phyloP scores from a whole-genome alignment of 2,113 vertebrate genomes.

The Elephas maximus region DNA sequence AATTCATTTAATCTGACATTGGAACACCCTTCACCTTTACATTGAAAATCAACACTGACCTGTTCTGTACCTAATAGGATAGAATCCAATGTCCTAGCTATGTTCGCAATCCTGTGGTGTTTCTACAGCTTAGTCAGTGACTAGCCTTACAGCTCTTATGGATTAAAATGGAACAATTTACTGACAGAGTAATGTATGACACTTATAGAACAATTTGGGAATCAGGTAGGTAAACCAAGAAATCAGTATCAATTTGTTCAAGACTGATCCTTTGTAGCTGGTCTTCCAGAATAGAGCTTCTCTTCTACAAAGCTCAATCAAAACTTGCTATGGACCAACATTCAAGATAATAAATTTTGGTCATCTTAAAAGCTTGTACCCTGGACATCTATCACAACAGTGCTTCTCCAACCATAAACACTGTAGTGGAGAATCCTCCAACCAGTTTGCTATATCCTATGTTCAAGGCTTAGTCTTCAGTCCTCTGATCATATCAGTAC shows the following conservation, averaged over 20 bases:
- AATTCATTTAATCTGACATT: background rate
- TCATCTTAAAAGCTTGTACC: background rate
- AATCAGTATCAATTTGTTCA: background rate
- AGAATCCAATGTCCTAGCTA: background rate
- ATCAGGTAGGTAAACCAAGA: background rate
- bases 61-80: background rate
- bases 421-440: background rate
- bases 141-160: background rate
- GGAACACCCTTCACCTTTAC: background rate
- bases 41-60: background rate
- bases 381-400: background rate
- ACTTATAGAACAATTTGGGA: background rate
- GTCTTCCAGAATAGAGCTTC: background rate
- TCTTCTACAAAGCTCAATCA: background rate
- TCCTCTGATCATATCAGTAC: background rate
- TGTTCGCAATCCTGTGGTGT: background rate
- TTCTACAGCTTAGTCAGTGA: background rate
- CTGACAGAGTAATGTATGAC: background rate
- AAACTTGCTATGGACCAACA: background rate
- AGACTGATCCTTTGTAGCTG: background rate
- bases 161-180: background rate
- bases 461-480: background rate
- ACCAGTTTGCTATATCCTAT: background rate
- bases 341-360: background rate
- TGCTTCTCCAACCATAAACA: background rate